Base-by-base conservation (phyloP, 92 coral and sea anemone species). In the Epizoanthus scotinus region DNA sequence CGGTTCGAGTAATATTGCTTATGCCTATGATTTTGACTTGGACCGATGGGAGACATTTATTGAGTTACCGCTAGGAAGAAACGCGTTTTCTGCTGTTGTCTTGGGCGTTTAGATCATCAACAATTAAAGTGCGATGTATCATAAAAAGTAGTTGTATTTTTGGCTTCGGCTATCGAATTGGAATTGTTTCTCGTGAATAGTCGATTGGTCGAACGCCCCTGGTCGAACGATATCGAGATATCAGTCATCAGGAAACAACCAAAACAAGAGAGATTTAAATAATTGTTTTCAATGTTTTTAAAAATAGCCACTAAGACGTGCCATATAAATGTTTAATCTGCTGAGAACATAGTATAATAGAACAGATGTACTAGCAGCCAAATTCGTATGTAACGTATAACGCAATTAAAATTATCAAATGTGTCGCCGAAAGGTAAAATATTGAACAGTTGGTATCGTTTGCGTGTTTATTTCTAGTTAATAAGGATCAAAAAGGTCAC, bases 1-100 rank as follows among this genome's bases (percentile, higher is more conserved):
- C 69, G 89, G 93, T 12, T 87, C 86, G 8, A 79, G 71, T 49
- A 85, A 59, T n/a, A 69, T 70, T 5, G 84, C 86, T 6, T 88
- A 74, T 59, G 90, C 94, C 10, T 90, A 90, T 68, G 97, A 90
- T 52, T 93, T 93, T 70, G 97, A 93, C 36, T 83, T 82, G 12
- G 84, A 83, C 53, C 62, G 78, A 55, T 93, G 97, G 97, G 86
- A 79, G 59, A 73, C 74, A 34, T 83, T 84, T 56, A 66, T 85
- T 42, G 85, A 88, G 15, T 54, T 93, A 15, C 97, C 94, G 47
- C 79, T 53, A 17, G 88, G 94, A 52, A 65, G 94, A 70, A 93
- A 88, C 70, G 92, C 90, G 24, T 93, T 78, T 19, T 87, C 97
- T 38, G 86, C 84, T 9, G 89, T 86, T 13, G 91, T 85, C 17